phyloP scores from a whole-genome alignment of 2,888 invertebrate species.

The Metacarcinus magister region DNA sequence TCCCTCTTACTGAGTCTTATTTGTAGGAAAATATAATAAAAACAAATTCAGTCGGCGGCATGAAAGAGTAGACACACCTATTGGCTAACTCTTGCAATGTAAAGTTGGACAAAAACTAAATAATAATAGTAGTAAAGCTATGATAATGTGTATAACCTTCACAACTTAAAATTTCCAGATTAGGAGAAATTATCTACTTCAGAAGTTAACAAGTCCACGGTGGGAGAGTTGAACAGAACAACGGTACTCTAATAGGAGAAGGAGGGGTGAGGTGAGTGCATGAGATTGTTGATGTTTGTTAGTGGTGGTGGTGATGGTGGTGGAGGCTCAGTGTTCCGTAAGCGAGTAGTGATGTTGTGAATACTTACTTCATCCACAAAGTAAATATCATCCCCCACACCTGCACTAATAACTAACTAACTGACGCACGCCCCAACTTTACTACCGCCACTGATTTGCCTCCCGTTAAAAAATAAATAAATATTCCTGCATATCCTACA shows the following conservation, averaged over 20 bases:
- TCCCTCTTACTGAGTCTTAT: neutral
- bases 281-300: neutral
- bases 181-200: neutral
- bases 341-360: neutral
- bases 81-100: neutral
- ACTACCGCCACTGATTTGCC: neutral
- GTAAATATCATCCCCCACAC: neutral
- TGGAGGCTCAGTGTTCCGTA: neutral
- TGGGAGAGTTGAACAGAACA: neutral
- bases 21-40: neutral
- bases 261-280: neutral
- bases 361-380: neutral
- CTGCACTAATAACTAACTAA: neutral
- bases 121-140: neutral
- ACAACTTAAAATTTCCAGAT: neutral
- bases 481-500: neutral
- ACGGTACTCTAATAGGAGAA: neutral
- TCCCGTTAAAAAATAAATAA: slow-evolving; percentile 5
- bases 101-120: neutral
- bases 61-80: neutral
- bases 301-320: neutral
- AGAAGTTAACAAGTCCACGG: neutral
- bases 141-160: neutral
- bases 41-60: neutral
- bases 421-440: neutral